Percentiles rank a stretch among this genome's conserved stretches.
Conservation (phyloP, 2,888 invertebrate species). For the Papilio gigon region DNA sequence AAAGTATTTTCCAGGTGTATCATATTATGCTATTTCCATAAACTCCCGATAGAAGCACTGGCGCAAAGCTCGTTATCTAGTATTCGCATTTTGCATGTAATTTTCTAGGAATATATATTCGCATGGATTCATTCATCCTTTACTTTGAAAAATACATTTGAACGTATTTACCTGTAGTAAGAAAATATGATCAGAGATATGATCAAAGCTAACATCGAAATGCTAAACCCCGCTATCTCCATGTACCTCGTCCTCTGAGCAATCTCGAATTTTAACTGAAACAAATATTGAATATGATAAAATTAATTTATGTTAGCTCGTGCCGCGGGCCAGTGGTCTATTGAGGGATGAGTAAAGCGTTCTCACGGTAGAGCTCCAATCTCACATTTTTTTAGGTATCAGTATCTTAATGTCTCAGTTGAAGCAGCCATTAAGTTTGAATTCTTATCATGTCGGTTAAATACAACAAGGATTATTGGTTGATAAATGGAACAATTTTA, state of each 20-base stretch:
- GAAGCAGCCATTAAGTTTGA: not conserved
- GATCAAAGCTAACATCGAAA: conserved; percentile 89
- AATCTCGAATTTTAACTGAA: conserved; percentile 85
- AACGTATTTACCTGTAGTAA: conserved; percentile 91
- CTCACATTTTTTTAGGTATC: no score
- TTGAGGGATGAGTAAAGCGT: no score
- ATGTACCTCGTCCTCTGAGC: conserved; percentile 87
- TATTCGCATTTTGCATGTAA: not conserved
- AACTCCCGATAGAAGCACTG: not conserved
- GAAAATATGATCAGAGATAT: conserved; percentile 91
- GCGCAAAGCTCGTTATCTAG: not conserved
- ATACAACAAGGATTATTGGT: not conserved
- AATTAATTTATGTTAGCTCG: not conserved
- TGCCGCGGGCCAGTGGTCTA: no score
- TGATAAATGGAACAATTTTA: not conserved
- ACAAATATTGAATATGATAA: conserved; percentile 44
- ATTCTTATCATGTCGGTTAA: not conserved
- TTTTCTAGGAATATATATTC: not conserved
- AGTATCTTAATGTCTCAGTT: not conserved
- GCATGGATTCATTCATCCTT: no score
- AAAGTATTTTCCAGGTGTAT: no score
- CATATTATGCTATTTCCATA: no score
- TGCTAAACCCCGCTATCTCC: conserved; percentile 91
- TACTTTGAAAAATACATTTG: not conserved
- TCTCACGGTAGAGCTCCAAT: not conserved